phyloP scores from a whole-genome alignment of 2,113 vertebrate species.

The Heptranchias perlo region DNA sequence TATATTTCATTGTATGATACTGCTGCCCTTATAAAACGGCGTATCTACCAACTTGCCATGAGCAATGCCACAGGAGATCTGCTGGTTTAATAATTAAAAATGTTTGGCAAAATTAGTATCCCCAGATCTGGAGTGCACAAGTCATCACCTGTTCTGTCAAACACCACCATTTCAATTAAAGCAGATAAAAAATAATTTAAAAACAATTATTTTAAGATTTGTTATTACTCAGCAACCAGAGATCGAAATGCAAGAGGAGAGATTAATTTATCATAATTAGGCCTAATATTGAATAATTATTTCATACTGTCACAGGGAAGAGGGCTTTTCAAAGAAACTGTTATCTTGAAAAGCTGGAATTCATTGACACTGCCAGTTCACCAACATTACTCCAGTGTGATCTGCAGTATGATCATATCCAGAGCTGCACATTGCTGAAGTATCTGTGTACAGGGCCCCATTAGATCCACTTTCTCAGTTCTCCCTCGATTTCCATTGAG shows the following conservation, averaged over 20 bases:
- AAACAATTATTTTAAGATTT: conserved; percentile 6
- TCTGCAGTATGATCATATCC: not conserved
- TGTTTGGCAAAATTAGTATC: not conserved
- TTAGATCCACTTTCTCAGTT: not conserved
- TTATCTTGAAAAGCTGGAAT: not conserved
- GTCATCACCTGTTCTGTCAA: not conserved
- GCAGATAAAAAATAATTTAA: not conserved
- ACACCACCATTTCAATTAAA: not conserved
- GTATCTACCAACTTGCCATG: too few relatives aligned
- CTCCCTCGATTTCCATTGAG: not conserved
- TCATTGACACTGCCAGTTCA: not conserved
- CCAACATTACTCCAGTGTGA: not conserved
- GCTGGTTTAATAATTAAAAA: not conserved
- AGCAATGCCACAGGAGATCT: not conserved
- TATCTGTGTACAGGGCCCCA: not conserved
- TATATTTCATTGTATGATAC: not conserved
- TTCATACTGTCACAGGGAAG: not conserved
- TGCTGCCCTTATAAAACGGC: not conserved
- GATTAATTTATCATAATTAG: conserved; percentile 14
- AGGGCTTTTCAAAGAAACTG: not conserved
- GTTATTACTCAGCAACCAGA: not conserved
- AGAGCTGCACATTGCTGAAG: not conserved
- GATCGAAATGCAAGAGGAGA: not conserved
- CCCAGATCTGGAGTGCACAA: not conserved
- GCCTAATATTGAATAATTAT: not conserved